Evolutionary conservation across 1,140 invertebrate genomes (phyloP), one percentile per base, ranked within the genome.

Genomic region (Drosophila lacertosa): DNA sequence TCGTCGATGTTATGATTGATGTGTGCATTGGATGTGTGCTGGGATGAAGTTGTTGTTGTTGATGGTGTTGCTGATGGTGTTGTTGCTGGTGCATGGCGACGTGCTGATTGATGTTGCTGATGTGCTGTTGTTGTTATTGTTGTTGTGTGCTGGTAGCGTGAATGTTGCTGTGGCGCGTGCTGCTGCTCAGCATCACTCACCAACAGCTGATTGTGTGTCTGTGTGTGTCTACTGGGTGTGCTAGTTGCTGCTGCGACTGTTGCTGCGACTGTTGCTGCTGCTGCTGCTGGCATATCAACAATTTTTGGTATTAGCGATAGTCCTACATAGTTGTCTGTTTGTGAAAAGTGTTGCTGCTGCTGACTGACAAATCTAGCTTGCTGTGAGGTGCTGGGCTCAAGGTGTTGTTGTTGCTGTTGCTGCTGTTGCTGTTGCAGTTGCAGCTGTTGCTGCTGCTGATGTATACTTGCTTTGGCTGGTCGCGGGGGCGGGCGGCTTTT

Each of bases 391-490:
- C 83, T 77, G 15, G 83, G 74, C 74, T 89, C 77, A 45, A 62
- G 58, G 50, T 48, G 60, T 70, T 60, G 77, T 74, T 75, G 48
- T 55, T 48, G 15, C 47, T 24, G 59, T 44, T 57, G 70, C 33
- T 71, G 62, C 45, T 83, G 77, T 39, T 70, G 73, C 22, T 63
- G 60, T 29, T 29, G 26, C n/a, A 54, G 59, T 37, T 63, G 72
- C 40, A 64, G 68, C 63, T 63, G 77, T 5, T 53, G 72, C 18
- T 74, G 77, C 16, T 80, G 77, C 47, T 82, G 78, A 50, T 66
- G 86, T 70, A 82, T 89, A 79, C 80, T 88, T 88, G 88, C 89
- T 91, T 91, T 91, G 69, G 90, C 83, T 45, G 90, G 89, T 26
- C 89, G 73, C 18, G 90, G 90, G 45, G 77, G 77, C 13, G 86